A percentile compares a stretch with the other conserved stretches of the same genome.
Evolutionary conservation across 2,113 vertebrate genomes (phyloP).

Genomic region (Austrofundulus limnaeus): DNA sequence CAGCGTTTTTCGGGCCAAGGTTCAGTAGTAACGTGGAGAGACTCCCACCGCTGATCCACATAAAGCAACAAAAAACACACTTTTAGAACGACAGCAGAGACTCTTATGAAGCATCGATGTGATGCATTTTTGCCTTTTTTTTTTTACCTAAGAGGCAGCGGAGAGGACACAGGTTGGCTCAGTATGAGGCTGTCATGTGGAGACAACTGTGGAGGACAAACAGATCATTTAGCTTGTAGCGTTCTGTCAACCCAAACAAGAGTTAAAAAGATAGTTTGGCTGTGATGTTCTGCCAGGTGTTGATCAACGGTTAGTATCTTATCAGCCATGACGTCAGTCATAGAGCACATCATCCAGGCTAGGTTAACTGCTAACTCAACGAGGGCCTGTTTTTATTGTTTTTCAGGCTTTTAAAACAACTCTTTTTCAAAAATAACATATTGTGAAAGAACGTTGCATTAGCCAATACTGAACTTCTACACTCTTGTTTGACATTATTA

Average conservation of each 20-base stretch:
- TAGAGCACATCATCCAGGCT: too few relatives aligned
- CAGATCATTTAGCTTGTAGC: conserved; percentile 5
- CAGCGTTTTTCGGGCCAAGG: conserved; percentile 94
- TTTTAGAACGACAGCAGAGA: neutral
- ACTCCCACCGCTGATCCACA: conserved; percentile 85
- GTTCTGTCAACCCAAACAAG: neutral
- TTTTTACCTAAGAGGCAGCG: conserved; percentile 90
- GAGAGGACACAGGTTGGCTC: conserved; percentile 96
- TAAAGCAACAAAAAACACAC: neutral
- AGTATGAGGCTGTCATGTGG: conserved; percentile 96
- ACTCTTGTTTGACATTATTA: too few relatives aligned
- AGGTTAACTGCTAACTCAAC: too few relatives aligned
- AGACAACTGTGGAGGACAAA: conserved; percentile 84
- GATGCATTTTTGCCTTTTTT: neutral
- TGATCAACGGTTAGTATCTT: too few relatives aligned
- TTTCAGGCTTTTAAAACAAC: too few relatives aligned
- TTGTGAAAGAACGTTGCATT: too few relatives aligned
- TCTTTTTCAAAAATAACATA: too few relatives aligned
- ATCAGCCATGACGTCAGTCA: too few relatives aligned
- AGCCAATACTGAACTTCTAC: too few relatives aligned
- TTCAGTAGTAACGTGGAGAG: conserved; percentile 95
- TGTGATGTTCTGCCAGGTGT: too few relatives aligned
- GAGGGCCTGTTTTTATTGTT: too few relatives aligned
- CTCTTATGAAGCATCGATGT: neutral
- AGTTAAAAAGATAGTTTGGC: neutral